These are phyloP conservation scores for Parnassius mnemosyne DNA, from an alignment of 2,888 invertebrate genomes.

Conservation along the genomic window DNA sequence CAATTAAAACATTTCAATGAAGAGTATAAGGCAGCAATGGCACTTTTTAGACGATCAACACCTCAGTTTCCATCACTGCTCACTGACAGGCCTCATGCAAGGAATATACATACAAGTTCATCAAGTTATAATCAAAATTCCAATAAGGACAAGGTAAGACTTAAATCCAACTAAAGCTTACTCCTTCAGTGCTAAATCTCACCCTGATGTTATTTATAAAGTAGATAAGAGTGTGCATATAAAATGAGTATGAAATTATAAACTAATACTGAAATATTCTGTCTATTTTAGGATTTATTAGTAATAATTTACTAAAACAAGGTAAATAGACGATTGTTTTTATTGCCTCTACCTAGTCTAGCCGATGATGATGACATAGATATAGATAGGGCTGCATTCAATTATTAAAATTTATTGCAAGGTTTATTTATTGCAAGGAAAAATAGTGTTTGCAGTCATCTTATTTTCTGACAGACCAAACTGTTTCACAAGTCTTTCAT, in stretches of 20 bases:
- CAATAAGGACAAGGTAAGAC: constrained; percentile 18
- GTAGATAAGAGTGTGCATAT: not conserved
- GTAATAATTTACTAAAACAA: too few species aligned
- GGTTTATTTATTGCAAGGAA: not conserved
- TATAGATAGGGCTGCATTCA: too few species aligned
- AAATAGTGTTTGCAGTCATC: too few species aligned
- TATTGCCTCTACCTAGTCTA: too few species aligned
- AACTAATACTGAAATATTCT: not conserved
- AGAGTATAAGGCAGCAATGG: constrained; percentile 81
- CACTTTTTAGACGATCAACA: constrained; percentile 76
- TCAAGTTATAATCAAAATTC: constrained; percentile 36
- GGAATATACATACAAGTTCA: constrained; percentile 53
- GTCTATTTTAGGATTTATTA: not conserved
- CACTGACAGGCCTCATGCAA: constrained; percentile 29
- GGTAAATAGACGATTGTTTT: too few species aligned
- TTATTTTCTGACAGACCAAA: too few species aligned
- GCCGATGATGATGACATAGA: too few species aligned
- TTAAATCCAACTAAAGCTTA: too few species aligned
- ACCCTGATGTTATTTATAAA: too few species aligned
- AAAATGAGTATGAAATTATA: not conserved
- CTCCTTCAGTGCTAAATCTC: too few species aligned
- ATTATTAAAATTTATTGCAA: too few species aligned
- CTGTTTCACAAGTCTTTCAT: too few species aligned
- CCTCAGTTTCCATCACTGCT: constrained; percentile 51
- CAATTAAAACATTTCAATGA: constrained; percentile 56